phyloP scores from a whole-genome alignment of 2,888 invertebrate species.

The Saturnia pavonia region DNA sequence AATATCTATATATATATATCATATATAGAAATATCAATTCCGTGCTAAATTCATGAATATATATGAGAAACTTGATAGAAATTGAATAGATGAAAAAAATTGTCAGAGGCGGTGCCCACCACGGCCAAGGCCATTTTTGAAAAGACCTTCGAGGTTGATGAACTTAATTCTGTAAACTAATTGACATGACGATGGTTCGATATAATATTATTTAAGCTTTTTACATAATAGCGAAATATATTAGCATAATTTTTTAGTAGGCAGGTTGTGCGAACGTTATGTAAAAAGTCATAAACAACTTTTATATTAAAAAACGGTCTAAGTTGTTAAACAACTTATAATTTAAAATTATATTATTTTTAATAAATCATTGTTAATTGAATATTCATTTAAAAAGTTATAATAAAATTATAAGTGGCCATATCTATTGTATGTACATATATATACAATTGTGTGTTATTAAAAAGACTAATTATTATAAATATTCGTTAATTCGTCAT shows the following conservation, averaged over 20 bases:
- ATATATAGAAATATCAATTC: no score
- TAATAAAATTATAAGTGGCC: no score
- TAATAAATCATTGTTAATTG: background rate
- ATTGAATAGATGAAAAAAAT: background rate
- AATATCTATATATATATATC: no score
- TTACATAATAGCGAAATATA: slow-evolving; percentile 7
- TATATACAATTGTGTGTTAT: no score
- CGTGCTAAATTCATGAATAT: background rate
- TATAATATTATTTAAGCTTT: slow-evolving; percentile 1
- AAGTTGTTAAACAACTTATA: background rate
- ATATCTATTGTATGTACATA: no score
- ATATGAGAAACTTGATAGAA: background rate
- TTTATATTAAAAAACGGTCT: background rate
- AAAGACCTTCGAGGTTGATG: slow-evolving; percentile 5
- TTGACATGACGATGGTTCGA: background rate
- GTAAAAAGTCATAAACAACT: background rate
- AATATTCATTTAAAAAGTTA: no score
- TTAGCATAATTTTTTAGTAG: slow-evolving; percentile 11
- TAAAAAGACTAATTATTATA: no score
- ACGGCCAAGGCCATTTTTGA: background rate
- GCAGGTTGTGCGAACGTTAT: background rate
- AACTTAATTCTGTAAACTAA: background rate
- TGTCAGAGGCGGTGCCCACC: background rate
- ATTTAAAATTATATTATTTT: background rate
- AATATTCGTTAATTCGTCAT: no score